phyloP scores from a whole-genome alignment of 2,113 vertebrate genomes.

The Mastomys natalensis region DNA sequence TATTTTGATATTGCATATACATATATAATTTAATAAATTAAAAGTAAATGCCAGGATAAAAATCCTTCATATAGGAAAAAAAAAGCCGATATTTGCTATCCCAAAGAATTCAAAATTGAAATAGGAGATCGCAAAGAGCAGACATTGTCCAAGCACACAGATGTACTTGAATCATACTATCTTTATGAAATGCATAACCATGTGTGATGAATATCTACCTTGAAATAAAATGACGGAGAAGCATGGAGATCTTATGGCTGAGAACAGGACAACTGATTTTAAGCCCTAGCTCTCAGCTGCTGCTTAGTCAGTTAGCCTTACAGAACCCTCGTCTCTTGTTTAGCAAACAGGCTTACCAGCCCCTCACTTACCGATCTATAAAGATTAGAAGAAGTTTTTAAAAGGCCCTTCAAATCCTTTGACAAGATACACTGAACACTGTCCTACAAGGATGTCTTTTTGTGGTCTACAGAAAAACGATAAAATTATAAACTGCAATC shows the following conservation, averaged over 20 bases:
- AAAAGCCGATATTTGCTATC: neutral
- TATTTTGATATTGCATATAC: neutral
- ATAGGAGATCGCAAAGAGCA: neutral
- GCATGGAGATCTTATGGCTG: neutral
- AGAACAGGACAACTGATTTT: neutral
- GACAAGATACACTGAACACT: neutral
- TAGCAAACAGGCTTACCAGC: neutral
- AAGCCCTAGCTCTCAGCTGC: neutral
- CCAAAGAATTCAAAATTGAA: conserved; percentile 3
- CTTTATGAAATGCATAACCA: neutral
- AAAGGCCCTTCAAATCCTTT: neutral
- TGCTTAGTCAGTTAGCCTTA: neutral
- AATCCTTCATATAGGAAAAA: neutral
- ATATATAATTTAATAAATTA: neutral
- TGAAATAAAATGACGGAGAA: neutral
- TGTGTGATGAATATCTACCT: neutral
- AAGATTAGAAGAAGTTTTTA: neutral
- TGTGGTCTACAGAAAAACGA: neutral
- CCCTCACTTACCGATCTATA: neutral
- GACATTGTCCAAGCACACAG: neutral
- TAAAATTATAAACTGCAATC: conserved; percentile 17
- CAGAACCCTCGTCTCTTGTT: neutral
- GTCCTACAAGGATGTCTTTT: neutral
- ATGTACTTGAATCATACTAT: neutral
- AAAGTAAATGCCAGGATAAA: neutral